Evolutionary conservation across 35 echinoderm and acorn worm species (phyloP).

Genomic region (Ophioderma brevispina): DNA sequence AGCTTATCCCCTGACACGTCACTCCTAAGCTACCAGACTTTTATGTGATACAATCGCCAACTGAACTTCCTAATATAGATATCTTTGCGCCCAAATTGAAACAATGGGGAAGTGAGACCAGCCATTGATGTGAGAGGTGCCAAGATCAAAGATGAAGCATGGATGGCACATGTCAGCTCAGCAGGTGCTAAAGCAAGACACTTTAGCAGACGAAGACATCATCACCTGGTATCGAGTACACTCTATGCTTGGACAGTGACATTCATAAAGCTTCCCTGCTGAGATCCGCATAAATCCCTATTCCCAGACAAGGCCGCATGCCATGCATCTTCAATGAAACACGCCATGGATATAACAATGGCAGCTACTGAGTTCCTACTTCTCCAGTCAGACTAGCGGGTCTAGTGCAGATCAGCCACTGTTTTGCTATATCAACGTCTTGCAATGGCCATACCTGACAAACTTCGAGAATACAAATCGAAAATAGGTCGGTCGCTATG

Average conservation of each 20-base stretch:
- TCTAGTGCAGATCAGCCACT: slow-evolving; percentile 7
- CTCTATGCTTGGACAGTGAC: background rate
- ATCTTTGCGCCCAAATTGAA: too few species aligned
- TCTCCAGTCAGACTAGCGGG: background rate
- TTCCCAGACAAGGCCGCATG: slow-evolving; percentile 40
- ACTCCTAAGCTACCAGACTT: too few species aligned
- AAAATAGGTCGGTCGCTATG: too few species aligned
- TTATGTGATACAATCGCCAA: too few species aligned
- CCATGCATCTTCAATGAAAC: slow-evolving; percentile 35
- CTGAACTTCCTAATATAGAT: too few species aligned
- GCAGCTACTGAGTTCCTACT: background rate
- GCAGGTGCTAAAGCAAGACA: too few species aligned
- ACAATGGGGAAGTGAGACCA: too few species aligned
- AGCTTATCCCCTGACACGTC: background rate
- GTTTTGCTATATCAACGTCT: background rate
- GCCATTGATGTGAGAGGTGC: too few species aligned
- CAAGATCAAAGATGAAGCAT: too few species aligned
- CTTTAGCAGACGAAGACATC: too few species aligned
- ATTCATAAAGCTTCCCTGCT: background rate
- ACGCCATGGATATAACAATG: slow-evolving; percentile 22
- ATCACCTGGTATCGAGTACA: slow-evolving; percentile 10
- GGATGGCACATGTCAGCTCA: too few species aligned
- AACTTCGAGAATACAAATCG: slow-evolving; percentile 34
- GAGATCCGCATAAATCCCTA: background rate
- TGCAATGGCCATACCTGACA: slow-evolving; percentile 16